Percentiles rank a stretch among this genome's conserved stretches.
Conservation (phyloP, 2,888 invertebrate genomes). For the Pristionchus exspectatus region DNA sequence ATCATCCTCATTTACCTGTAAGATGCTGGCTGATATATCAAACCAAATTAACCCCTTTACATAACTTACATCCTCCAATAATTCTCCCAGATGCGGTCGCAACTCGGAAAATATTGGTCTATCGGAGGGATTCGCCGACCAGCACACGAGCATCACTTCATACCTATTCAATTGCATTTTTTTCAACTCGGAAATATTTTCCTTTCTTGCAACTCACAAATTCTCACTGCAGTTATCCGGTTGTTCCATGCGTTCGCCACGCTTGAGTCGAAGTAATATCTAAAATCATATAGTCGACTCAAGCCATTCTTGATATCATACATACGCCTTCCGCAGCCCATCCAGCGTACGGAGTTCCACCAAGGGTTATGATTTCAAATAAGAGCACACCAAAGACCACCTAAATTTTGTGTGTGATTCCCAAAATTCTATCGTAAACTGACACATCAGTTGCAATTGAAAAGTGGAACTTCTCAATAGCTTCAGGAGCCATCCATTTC, state of each 20-base stretch:
- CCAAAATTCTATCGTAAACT: not conserved
- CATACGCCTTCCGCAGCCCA: not conserved
- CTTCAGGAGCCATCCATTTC: slow-evolving; percentile 28
- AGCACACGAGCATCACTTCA: not conserved
- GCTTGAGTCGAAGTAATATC: not conserved
- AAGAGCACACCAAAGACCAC: slow-evolving; percentile 12
- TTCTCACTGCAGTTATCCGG: not conserved
- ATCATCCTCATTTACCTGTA: not conserved
- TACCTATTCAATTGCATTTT: too few relatives aligned
- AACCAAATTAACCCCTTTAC: not conserved
- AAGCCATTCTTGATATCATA: not conserved
- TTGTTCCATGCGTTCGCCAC: not conserved
- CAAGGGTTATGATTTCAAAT: not conserved
- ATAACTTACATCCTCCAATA: not conserved
- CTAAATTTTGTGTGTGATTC: not conserved
- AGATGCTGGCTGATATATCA: not conserved
- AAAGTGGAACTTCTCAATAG: not conserved
- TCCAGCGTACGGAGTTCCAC: not conserved
- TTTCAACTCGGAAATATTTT: too few relatives aligned
- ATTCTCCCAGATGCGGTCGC: not conserved
- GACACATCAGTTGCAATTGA: not conserved
- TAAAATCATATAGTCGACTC: not conserved
- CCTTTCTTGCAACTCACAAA: not conserved
- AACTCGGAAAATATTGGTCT: not conserved
- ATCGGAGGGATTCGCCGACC: not conserved